These are phyloP conservation scores for Yponomeuta plumbellus DNA, from an alignment of 2,888 invertebrate species.

Conservation along the genomic window DNA sequence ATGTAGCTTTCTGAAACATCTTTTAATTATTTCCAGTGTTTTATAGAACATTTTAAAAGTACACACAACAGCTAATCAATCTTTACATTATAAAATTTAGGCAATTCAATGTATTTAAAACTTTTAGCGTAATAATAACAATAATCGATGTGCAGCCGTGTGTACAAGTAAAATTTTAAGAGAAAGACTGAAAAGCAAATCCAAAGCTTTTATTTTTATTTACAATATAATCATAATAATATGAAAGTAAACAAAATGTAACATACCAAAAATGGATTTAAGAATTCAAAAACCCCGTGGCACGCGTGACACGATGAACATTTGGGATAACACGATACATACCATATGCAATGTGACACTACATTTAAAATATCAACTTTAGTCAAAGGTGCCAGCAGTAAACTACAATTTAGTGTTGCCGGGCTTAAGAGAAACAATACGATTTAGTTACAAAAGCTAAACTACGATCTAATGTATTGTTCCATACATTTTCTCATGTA, in stretches of 20 bases:
- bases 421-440: slow-evolving; percentile 16
- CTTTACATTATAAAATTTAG: too few species aligned
- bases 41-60: too few species aligned
- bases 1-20: background rate
- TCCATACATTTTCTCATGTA: background rate
- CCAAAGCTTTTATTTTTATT: slow-evolving; percentile 75
- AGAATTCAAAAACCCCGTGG: slow-evolving; percentile 41
- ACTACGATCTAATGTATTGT: slow-evolving; percentile 42
- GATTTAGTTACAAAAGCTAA: slow-evolving; percentile 64
- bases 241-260: slow-evolving; percentile 76
- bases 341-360: slow-evolving; percentile 22
- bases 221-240: slow-evolving; percentile 64
- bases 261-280: slow-evolving; percentile 68
- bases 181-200: slow-evolving; percentile 41
- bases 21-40: too few species aligned
- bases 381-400: background rate
- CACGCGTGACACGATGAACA: background rate
- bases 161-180: background rate
- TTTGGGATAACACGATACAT: slow-evolving; percentile 11
- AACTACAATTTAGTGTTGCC: slow-evolving; percentile 2
- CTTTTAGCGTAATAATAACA: too few species aligned
- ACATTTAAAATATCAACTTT: slow-evolving; percentile 11
- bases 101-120: too few species aligned
- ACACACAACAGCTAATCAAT: too few species aligned
- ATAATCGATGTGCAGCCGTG: too few species aligned